Base-by-base conservation (phyloP, 2,888 invertebrate genomes). In the Ochropleura leucogaster region DNA sequence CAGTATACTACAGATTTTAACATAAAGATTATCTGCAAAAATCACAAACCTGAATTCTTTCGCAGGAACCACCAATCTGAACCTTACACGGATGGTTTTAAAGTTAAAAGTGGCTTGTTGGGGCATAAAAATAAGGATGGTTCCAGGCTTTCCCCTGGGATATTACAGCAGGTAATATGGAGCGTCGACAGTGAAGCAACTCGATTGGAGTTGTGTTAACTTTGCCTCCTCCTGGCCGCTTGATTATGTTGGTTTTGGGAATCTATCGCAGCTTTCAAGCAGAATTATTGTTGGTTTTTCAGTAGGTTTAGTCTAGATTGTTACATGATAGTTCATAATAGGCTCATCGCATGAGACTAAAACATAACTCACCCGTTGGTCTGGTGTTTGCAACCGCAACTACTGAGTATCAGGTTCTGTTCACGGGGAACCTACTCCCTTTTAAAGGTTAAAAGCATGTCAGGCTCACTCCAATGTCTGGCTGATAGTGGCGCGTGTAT, bases 1-100 rank as follows among this genome's bases (percentile, higher is more conserved):
- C 74, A 77, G 77, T 83, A 79, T 80, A 80, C 85, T 87, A 83
- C 85, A 83, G 88, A 79, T 88, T 84, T 87, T 85, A 87, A 87
- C 87, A 83, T 88, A 83, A 83, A 84, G 88, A 87, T 87, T 80
- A 87, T 88, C 87, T 84, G 80, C 51, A 88, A 87, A 87, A 87
- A 88, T 84, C 88, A 84, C 83, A 85, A 79, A 74, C 74, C 80
- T 51, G 75, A 85, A 79, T 66, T 68, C 10, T 7, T 7, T 20
- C 4, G 0, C 0, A 0, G 2, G 7, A 10, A 6, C 6, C 16
- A 10, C 7, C 4, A 74, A 74, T 77, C 2, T 60, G 9, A 65
- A 73, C 70, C 44, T 57, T 82, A 78, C 0, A 0, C 0, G 0
- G 0, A 12, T 64, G 12, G 6, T 0, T 10, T 64, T 49, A 85